Conservation (phyloP, 2,888 invertebrate genomes). For the Achlya flavicornis region DNA sequence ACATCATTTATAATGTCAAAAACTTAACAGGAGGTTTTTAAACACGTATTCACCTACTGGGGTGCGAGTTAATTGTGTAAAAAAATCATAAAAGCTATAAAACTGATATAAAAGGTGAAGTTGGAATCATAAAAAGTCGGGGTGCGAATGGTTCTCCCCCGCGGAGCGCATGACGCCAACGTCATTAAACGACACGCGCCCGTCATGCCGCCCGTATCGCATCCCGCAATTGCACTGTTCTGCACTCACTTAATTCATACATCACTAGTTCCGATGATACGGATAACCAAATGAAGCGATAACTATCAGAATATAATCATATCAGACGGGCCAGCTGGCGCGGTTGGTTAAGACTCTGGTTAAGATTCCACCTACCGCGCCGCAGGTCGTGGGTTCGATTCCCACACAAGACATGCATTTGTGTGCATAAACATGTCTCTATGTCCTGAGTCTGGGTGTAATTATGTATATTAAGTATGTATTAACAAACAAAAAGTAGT, state of each 20-base stretch:
- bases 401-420: too few relatives aligned
- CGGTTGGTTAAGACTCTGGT: too few relatives aligned
- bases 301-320: neutral
- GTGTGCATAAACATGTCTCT: too few relatives aligned
- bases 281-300: neutral
- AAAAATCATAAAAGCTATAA: slow-evolving; percentile 75
- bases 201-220: slow-evolving; percentile 37
- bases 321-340: too few relatives aligned
- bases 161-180: slow-evolving; percentile 47
- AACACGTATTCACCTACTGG: slow-evolving; percentile 55
- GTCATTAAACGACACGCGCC: slow-evolving; percentile 60
- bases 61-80: slow-evolving; percentile 75
- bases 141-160: slow-evolving; percentile 53
- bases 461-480: too few relatives aligned
- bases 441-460: too few relatives aligned
- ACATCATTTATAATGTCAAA: slow-evolving; percentile 66
- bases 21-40: slow-evolving; percentile 54
- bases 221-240: slow-evolving; percentile 21
- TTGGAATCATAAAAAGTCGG: slow-evolving; percentile 70
- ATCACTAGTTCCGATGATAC: slow-evolving; percentile 46
- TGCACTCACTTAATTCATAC: slow-evolving; percentile 54
- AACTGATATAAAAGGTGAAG: slow-evolving; percentile 76
- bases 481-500: too few relatives aligned
- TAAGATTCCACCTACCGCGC: too few relatives aligned
- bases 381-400: too few relatives aligned